Conservation (phyloP, 2,888 invertebrate genomes). For the Hermaeophaga mercurialis region DNA sequence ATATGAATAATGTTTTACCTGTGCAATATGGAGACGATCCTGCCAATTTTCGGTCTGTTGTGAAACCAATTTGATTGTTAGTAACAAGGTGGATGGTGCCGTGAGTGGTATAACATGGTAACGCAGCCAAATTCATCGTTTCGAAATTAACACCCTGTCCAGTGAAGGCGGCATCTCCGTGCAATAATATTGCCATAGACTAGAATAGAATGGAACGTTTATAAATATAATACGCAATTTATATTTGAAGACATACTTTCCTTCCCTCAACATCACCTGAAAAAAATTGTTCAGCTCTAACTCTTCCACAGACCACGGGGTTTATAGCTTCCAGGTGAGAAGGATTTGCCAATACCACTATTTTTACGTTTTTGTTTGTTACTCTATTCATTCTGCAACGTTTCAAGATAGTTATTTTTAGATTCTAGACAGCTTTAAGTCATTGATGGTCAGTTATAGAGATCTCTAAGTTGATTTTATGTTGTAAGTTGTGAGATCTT, state of each 20-base stretch:
- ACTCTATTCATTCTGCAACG: constrained; percentile 84
- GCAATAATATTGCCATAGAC: constrained; percentile 87
- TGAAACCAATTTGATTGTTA: constrained; percentile 97
- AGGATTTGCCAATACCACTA: constrained; percentile 89
- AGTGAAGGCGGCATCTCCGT: constrained; percentile 94
- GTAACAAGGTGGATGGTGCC: constrained; percentile 93
- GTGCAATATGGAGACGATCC: constrained; percentile 90
- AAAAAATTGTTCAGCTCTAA: constrained; percentile 93
- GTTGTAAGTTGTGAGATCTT: too few relatives aligned
- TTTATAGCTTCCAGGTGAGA: constrained; percentile 93
- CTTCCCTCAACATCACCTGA: constrained; percentile 88
- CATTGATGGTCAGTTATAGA: too few relatives aligned
- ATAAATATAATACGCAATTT: too few relatives aligned
- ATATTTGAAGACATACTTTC: constrained; percentile 73
- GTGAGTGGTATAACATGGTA: constrained; percentile 91
- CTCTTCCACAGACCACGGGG: constrained; percentile 93
- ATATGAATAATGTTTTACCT: constrained; percentile 51
- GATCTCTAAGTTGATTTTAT: too few relatives aligned
- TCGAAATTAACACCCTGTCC: constrained; percentile 96
- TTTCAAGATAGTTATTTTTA: too few relatives aligned
- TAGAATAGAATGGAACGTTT: background rate
- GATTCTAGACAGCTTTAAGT: too few relatives aligned
- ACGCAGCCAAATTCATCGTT: constrained; percentile 91
- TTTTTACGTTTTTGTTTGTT: constrained; percentile 85
- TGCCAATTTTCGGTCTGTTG: constrained; percentile 85